Percentiles rank a stretch among this genome's conserved stretches.
Conservation (phyloP, 2,888 invertebrate genomes). For the Selenia dentaria region DNA sequence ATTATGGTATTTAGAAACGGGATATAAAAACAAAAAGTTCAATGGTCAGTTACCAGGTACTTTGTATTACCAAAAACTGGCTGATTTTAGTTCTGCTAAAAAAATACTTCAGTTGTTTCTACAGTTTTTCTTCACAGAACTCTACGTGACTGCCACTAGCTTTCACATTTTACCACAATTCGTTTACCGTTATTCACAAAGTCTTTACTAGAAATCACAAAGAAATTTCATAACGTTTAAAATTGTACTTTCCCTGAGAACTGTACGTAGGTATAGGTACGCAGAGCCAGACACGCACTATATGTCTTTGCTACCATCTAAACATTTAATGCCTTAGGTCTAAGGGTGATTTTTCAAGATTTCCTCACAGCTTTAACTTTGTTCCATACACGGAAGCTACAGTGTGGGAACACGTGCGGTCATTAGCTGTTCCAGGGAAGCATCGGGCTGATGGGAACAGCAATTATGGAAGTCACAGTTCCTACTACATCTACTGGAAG, state of each 20-base stretch:
- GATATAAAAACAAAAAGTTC: too few species aligned
- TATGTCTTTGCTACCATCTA: constrained; percentile 8
- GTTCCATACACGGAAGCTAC: constrained; percentile 56
- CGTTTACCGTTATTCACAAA: too few species aligned
- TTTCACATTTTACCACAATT: too few species aligned
- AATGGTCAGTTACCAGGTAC: too few species aligned
- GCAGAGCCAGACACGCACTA: constrained; percentile 4
- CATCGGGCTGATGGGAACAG: constrained; percentile 58
- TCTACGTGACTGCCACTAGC: too few species aligned
- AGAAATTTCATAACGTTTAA: constrained; percentile 2
- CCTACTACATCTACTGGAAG: constrained; percentile 25
- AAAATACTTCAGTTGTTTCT: too few species aligned
- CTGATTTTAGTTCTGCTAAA: too few species aligned
- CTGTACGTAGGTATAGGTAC: constrained; percentile 11
- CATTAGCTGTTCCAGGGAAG: constrained; percentile 72
- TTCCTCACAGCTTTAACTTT: background rate
- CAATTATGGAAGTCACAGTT: constrained; percentile 47
- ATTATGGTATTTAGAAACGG: too few species aligned
- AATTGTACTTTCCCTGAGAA: constrained; percentile 13
- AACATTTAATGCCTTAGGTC: constrained; percentile 8
- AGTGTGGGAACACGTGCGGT: constrained; percentile 64
- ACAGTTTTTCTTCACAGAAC: too few species aligned
- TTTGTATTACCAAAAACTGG: too few species aligned
- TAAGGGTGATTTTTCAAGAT: constrained; percentile 3
- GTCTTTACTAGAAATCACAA: too few species aligned